A percentile compares a stretch with the other conserved stretches of the same genome.
These are phyloP conservation scores for Tenodera sinensis DNA, from an alignment of 2,888 invertebrate genomes.

Conservation along the genomic window DNA sequence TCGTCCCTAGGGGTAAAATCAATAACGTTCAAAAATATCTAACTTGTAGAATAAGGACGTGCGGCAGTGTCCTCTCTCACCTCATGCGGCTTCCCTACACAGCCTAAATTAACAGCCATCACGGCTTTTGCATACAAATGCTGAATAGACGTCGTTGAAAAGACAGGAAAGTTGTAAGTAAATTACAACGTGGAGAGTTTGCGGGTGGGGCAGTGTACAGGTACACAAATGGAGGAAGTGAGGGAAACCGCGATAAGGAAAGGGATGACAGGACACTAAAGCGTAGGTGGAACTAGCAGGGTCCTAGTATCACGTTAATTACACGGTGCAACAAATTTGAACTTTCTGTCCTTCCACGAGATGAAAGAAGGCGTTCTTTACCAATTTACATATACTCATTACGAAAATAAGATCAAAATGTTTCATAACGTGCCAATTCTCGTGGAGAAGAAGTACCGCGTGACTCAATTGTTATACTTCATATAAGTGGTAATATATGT, in stretches of 20 bases:
- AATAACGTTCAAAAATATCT: background rate
- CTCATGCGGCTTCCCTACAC: background rate
- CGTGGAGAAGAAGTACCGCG: too few relatives aligned
- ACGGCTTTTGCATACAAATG: constrained; percentile 27
- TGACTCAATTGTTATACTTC: too few relatives aligned
- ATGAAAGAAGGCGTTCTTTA: too few relatives aligned
- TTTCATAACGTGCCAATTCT: too few relatives aligned
- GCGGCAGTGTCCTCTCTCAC: background rate
- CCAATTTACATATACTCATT: too few relatives aligned
- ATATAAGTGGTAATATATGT: too few relatives aligned
- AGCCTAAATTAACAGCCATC: constrained; percentile 14
- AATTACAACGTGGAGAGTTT: background rate
- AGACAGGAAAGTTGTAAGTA: constrained; percentile 1
- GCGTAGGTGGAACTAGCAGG: background rate
- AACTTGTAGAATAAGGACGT: background rate
- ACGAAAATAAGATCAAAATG: too few relatives aligned
- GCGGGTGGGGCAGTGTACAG: background rate
- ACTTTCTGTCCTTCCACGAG: too few relatives aligned
- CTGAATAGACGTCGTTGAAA: background rate
- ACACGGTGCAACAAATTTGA: too few relatives aligned
- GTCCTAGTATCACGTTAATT: too few relatives aligned
- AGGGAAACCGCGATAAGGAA: background rate
- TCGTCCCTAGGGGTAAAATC: background rate
- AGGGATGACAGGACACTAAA: background rate
- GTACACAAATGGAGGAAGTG: background rate